A percentile compares a stretch with the other conserved stretches of the same genome.
Evolutionary conservation across 2,888 invertebrate species (phyloP).

Genomic region (Stegana nigrithorax): DNA sequence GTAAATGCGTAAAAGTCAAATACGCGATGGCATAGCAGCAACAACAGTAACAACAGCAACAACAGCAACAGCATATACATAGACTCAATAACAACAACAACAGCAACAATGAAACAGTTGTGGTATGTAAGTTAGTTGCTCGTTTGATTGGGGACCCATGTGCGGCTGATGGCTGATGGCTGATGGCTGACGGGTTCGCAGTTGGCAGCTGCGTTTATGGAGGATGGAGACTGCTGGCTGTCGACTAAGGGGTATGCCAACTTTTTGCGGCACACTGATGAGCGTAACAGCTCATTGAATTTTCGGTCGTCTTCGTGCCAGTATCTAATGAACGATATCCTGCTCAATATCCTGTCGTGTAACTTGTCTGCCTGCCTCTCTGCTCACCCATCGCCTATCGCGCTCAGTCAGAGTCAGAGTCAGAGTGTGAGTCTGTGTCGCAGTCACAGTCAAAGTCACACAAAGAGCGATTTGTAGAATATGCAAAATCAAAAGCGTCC

Average conservation of each 20-base stretch:
- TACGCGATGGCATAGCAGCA: constrained; percentile 2
- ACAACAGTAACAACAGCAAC: not conserved
- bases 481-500: constrained; percentile 33
- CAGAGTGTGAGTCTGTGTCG: no score
- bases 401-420: no score
- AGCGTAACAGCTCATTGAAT: constrained; percentile 31
- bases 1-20: constrained; percentile 16
- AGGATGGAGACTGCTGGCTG: not conserved
- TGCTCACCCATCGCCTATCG: not conserved
- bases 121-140: no score
- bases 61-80: not conserved
- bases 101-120: no score
- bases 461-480: constrained; percentile 25
- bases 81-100: not conserved
- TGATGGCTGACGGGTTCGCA: no score
- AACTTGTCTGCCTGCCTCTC: not conserved
- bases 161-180: no score
- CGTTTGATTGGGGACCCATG: no score
- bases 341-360: constrained; percentile 35
- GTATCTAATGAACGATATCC: constrained; percentile 42
- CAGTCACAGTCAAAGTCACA: not conserved
- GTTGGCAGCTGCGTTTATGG: no score
- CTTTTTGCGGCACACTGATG: not conserved
- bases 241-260: not conserved
- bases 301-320: not conserved